Percentiles rank a stretch among this genome's conserved stretches.
phyloP scores from a whole-genome alignment of 2,113 vertebrate species.

The Hippocampus abdominalis region DNA sequence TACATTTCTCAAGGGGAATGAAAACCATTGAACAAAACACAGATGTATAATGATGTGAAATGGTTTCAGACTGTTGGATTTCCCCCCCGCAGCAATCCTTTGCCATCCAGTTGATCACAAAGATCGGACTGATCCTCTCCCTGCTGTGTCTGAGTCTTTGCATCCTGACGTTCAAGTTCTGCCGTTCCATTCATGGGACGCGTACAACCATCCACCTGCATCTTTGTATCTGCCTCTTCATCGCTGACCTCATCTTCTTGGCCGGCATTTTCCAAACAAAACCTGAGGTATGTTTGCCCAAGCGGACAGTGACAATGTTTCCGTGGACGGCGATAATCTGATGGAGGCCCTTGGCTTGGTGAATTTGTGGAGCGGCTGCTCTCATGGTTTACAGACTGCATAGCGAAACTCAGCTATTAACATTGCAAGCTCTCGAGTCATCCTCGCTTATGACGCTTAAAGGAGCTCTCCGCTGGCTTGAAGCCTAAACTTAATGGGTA shows the following conservation, averaged over 20 bases:
- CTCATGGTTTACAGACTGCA: constrained; percentile 3
- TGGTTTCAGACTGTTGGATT: background rate
- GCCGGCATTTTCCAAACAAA: constrained; percentile 66
- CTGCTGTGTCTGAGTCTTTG: constrained; percentile 76
- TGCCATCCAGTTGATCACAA: constrained; percentile 71
- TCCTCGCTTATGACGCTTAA: too few species aligned
- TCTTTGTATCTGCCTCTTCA: constrained; percentile 81
- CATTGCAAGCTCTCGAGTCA: background rate
- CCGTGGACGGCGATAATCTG: background rate
- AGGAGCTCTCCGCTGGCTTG: too few species aligned
- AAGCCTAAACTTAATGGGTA: too few species aligned
- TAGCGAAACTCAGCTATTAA: background rate
- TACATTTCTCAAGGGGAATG: too few species aligned
- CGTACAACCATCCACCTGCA: constrained; percentile 87
- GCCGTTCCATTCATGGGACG: constrained; percentile 78
- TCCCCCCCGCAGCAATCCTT: constrained; percentile 63
- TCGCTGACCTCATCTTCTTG: constrained; percentile 80
- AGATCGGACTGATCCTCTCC: constrained; percentile 76
- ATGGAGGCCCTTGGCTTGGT: too few species aligned
- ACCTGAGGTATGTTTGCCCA: constrained; percentile 44
- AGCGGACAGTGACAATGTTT: constrained; percentile 13
- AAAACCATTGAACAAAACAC: constrained; percentile 2
- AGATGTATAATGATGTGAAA: background rate
- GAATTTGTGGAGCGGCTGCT: background rate
- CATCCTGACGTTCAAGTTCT: constrained; percentile 82